Base-by-base conservation (phyloP, 2,113 vertebrate species). In the Macquaria australasica region DNA sequence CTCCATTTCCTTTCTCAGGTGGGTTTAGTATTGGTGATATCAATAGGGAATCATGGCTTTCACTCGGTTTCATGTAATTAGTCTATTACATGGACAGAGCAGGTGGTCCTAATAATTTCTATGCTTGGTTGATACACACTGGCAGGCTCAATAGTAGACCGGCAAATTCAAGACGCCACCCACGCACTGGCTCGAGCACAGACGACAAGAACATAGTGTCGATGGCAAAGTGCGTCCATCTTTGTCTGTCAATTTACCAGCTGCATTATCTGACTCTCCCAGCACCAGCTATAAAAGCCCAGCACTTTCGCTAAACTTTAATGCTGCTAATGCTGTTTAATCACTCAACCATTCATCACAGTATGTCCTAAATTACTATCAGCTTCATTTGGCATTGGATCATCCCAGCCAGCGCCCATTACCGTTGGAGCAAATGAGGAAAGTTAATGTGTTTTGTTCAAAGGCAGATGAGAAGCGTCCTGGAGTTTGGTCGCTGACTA, bases 321-420 rank as follows among this genome's bases (percentile, higher is more conserved):
- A 89, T 48, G 88, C 68, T 34, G 23, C 82, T 88, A 88, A 88
- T 91, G 82, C 73, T 1, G 25, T 82, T 86, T 88, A 87, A 93
- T 92, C 87, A 90, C 83, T 87, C 82, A 78, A 71, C 80, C 87
- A 86, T 90, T 90, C 85, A 86, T 92, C 86, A 78, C 88, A 78
- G 77, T 75, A 18, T 58, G 87, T 79, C 76, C 79, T 89, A 83
- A 92, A 93, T 92, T 80, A 89, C 83, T 71, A 84, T 78, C 74
- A 5, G 83, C 85, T 85, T 91, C 84, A 91, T 87, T 92, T 85
- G 77, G 63, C 66, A 0, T 88, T 45, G 79, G 88, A 70, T 88
- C 84, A 73, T 78, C 90, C 34, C 39, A 50, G 84, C 83, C 83
- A 48, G 79, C 63, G 73, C 53, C 79, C 63, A 89, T 87, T 88